Evolutionary conservation across 2,888 invertebrate genomes (phyloP), one percentile per base, ranked within the genome.

Genomic region (Leptopterna dolabrata): DNA sequence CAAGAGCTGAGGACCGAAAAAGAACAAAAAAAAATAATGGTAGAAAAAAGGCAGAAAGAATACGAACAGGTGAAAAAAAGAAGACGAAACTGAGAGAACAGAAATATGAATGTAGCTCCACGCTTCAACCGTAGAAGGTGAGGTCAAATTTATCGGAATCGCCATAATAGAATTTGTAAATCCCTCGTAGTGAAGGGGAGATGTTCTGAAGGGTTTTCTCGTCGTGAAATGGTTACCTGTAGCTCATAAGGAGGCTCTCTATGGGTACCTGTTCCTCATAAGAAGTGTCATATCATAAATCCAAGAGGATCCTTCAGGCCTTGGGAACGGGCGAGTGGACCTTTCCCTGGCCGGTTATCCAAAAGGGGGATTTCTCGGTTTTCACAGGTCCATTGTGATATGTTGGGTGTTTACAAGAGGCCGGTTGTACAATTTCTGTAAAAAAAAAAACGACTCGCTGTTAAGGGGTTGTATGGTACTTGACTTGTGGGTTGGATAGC

Each of bases 121-220:
- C 81, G 47, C 81, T 30, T 81, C 55, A 41, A 78, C 81, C 55
- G 55, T 81, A 81, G 51, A 78, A 81, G 81, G 81, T 29, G 81
- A 81, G 81, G 24, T 81, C 14, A 55, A 51, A 81, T 81, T 81
- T 81, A 81, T 81, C 81, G 81, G 81, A 51, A 81, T 81, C 29
- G 51, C 81, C 55, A 81, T 81, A 81, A 81, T 81, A 81, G 81
- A 81, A 81, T 81, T 81, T 81, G 30, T 81, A 81, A 55, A 81
- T 81, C 81, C 81, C 47, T n/a, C 6, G 27, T 24, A 14, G 47
- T 2, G 81, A 81, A 1, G 30, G n/a, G 24, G 19, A 47, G 81
- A 80, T 7, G 47, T 51, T 81, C 81, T 30, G 81, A 51, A 9
- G 76, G 16, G 14, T 51, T 30, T 81, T 55, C 55, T 55, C 51